These are phyloP conservation scores for Ladona fulva DNA, from an alignment of 1,140 invertebrate species.

Conservation along the genomic window DNA sequence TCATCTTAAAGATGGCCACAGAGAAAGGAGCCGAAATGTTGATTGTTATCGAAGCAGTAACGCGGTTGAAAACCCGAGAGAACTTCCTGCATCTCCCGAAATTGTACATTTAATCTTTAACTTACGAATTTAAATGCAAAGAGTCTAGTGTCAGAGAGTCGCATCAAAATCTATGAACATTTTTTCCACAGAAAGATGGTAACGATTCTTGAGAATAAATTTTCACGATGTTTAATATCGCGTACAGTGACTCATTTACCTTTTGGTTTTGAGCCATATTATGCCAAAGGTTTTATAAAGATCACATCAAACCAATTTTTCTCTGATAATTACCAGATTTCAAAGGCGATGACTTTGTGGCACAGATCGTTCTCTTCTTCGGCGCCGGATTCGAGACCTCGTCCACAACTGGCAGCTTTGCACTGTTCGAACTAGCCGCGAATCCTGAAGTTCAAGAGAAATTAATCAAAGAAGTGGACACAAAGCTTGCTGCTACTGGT, in stretches of 20 bases:
- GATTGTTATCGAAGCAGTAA: too few relatives aligned
- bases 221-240: neutral
- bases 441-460: conserved; percentile 37
- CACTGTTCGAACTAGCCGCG: conserved; percentile 33
- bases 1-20: too few relatives aligned
- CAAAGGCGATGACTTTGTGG: conserved; percentile 23
- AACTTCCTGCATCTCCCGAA: too few relatives aligned
- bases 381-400: conserved; percentile 42
- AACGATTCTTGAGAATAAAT: neutral
- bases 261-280: neutral
- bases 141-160: neutral
- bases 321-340: conserved; percentile 21
- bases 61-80: too few relatives aligned
- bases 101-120: too few relatives aligned
- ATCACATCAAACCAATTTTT: conserved; percentile 7
- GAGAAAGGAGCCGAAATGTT: too few relatives aligned
- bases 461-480: conserved; percentile 35
- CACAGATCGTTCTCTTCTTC: conserved; percentile 28
- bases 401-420: conserved; percentile 31
- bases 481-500: conserved; percentile 26
- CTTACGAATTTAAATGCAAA: too few relatives aligned
- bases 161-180: neutral
- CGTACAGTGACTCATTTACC: neutral
- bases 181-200: neutral
- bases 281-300: neutral